Conservation (phyloP, 2,797 vertebrate genomes). For the Xenentodon cancila region DNA sequence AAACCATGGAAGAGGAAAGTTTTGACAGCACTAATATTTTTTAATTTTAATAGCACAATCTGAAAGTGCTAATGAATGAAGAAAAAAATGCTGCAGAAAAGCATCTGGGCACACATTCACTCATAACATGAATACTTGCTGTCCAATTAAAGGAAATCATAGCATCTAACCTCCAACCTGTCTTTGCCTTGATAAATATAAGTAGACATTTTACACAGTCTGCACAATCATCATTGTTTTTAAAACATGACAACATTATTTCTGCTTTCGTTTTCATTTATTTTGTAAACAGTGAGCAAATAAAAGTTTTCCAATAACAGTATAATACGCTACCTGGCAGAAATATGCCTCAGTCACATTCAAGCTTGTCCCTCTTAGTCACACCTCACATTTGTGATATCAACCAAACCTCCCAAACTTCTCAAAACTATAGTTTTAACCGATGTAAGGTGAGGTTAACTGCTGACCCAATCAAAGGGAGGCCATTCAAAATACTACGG, state of each 20-base stretch:
- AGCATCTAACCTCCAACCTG: background rate
- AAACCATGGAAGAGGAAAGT: too few relatives aligned
- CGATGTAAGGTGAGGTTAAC: background rate
- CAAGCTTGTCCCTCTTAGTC: constrained; percentile 15
- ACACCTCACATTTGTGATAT: constrained; percentile 1
- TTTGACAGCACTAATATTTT: too few relatives aligned
- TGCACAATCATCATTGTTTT: background rate
- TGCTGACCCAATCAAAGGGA: background rate
- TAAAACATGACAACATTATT: background rate
- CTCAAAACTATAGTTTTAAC: constrained; percentile 3
- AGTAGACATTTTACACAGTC: background rate
- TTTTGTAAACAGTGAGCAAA: constrained; percentile 22
- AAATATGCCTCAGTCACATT: constrained; percentile 32
- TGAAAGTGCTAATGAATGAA: too few relatives aligned
- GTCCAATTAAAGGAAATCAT: too few relatives aligned
- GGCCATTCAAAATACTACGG: background rate
- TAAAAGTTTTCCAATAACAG: constrained; percentile 32
- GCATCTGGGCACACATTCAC: too few relatives aligned
- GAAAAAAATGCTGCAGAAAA: too few relatives aligned
- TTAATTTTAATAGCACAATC: too few relatives aligned
- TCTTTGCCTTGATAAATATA: background rate
- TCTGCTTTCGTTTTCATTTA: background rate
- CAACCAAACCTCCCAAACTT: constrained; percentile 1
- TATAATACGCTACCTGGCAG: constrained; percentile 28
- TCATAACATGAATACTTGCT: too few relatives aligned